phyloP scores from a whole-genome alignment of 2,113 vertebrate genomes.

The Chaetorhynchus papuensis region DNA sequence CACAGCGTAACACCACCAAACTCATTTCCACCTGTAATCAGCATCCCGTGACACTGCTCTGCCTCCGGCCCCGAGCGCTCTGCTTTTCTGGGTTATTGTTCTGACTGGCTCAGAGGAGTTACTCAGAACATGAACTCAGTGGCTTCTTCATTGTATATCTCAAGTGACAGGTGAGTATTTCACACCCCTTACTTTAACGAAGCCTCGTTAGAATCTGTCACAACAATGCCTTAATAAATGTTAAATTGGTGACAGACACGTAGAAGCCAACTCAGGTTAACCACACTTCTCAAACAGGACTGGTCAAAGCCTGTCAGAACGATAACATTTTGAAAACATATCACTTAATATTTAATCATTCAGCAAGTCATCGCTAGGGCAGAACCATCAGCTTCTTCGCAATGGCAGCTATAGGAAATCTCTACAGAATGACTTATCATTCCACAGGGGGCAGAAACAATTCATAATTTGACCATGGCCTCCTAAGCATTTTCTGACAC shows the following conservation, averaged over 20 bases:
- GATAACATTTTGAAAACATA: neutral
- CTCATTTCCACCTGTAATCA: neutral
- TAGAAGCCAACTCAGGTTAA: neutral
- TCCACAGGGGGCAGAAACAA: neutral
- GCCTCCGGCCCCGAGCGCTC: fast-evolving
- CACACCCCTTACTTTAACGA: neutral
- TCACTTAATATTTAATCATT: neutral
- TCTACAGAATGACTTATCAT: neutral
- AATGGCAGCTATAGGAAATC: neutral
- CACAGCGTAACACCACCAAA: neutral
- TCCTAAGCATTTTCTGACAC: neutral
- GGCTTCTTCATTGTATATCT: neutral
- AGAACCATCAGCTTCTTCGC: neutral
- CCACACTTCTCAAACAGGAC: neutral
- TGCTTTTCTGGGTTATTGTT: neutral
- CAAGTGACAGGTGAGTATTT: constrained; percentile 33
- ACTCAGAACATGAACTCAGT: neutral
- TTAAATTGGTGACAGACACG: neutral
- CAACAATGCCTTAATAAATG: neutral
- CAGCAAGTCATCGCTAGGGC: neutral
- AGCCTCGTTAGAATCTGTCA: neutral
- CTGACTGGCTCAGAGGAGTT: neutral
- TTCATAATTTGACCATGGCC: neutral
- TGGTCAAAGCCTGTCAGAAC: neutral
- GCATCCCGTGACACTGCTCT: neutral